Conservation (phyloP, 2,797 vertebrate genomes). For the Odontamblyopus rebecca region DNA sequence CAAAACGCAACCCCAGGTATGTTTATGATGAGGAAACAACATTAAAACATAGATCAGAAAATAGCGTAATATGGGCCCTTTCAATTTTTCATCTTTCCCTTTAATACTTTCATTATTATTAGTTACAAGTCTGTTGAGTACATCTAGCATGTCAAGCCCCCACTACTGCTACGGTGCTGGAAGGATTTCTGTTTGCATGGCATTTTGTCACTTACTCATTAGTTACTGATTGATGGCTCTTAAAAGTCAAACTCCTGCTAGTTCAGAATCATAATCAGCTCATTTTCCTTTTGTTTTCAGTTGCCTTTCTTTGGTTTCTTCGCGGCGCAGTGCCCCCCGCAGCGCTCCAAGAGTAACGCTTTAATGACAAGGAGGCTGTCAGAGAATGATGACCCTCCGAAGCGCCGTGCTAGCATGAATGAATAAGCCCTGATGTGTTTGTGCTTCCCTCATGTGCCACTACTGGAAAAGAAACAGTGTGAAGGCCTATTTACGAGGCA, state of each 20-base stretch:
- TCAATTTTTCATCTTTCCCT: not conserved
- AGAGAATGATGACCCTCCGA: conserved; percentile 56
- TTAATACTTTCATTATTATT: not conserved
- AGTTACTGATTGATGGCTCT: conserved; percentile 46
- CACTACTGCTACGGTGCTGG: conserved; percentile 15
- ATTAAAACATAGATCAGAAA: too few relatives aligned
- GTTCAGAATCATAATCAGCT: conserved; percentile 49
- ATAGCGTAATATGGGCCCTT: too few relatives aligned
- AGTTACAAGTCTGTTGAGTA: conserved; percentile 18
- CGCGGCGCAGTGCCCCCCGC: conserved; percentile 33
- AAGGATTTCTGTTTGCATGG: conserved; percentile 23
- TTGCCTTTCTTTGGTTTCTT: conserved; percentile 36
- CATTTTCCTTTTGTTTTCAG: conserved; percentile 47
- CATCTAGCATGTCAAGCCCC: conserved; percentile 15
- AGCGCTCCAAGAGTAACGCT: conserved; percentile 39
- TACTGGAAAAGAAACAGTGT: conserved; percentile 29
- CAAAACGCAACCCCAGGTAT: too few relatives aligned
- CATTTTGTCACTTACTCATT: conserved; percentile 52
- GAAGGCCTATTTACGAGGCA: conserved; percentile 18
- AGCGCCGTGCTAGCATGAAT: conserved; percentile 48
- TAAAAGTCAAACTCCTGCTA: conserved; percentile 45
- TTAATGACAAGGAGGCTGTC: conserved; percentile 62
- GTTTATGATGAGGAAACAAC: too few relatives aligned
- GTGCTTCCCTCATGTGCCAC: conserved; percentile 29
- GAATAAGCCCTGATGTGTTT: conserved; percentile 38